These are phyloP conservation scores for Calypte anna DNA, from an alignment of 2,113 vertebrate species.

Conservation along the genomic window DNA sequence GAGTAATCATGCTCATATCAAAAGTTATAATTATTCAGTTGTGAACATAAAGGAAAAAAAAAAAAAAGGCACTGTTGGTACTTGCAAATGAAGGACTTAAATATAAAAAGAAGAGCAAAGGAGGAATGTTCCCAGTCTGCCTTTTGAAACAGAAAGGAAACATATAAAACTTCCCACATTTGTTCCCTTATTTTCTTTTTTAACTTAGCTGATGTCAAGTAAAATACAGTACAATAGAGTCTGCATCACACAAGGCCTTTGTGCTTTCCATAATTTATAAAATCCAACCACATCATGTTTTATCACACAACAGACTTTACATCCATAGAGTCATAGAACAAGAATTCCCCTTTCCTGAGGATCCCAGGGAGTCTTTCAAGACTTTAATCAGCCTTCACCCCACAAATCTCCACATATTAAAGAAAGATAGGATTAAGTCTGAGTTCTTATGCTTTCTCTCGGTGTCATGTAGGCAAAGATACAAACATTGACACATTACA, in stretches of 20 bases:
- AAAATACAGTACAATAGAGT: neutral
- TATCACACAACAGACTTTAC: neutral
- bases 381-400: neutral
- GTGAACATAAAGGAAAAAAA: neutral
- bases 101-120: neutral
- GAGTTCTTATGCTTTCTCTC: neutral
- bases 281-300: neutral
- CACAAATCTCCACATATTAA: neutral
- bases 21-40: conserved; percentile 9
- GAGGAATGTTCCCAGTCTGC: neutral
- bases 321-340: neutral
- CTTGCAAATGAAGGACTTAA: neutral
- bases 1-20: conserved; percentile 41
- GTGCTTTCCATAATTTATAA: neutral
- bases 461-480: neutral
- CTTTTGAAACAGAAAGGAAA: neutral
- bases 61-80: neutral
- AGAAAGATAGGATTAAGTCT: neutral
- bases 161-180: accelerated
- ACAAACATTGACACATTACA: neutral
- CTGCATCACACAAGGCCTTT: neutral
- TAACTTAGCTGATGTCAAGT: neutral
- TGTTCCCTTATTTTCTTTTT: neutral
- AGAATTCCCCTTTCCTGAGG: neutral
- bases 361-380: neutral